phyloP scores from a whole-genome alignment of 2,888 invertebrate genomes.

The Acholoe squamosa region DNA sequence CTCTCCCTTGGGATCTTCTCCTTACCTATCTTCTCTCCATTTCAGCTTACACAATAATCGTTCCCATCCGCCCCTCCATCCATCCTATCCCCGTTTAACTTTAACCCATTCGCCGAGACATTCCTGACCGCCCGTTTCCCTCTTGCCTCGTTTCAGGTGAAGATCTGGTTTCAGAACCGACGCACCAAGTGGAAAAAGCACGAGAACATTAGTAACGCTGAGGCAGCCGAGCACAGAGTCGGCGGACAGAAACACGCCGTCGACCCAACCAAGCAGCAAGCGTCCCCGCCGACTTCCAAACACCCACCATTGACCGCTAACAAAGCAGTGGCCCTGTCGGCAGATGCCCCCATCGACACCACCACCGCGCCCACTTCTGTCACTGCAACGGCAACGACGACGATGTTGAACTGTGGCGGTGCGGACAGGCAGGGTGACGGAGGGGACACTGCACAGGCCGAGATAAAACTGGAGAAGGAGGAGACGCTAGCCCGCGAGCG shows the following conservation, averaged over 20 bases:
- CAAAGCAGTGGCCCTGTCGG: neutral
- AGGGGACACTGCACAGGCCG: neutral
- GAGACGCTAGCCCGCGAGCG: slow-evolving; percentile 27
- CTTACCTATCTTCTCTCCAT: neutral
- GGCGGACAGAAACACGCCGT: slow-evolving; percentile 76
- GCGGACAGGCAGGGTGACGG: neutral
- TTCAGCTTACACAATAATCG: neutral
- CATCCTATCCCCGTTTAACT: neutral
- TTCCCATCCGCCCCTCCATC: neutral
- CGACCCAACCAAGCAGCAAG: slow-evolving; percentile 49
- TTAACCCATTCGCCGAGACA: neutral
- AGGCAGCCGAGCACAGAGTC: slow-evolving; percentile 92
- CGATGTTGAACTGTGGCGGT: neutral
- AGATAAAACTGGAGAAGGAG: slow-evolving; percentile 27
- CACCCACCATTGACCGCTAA: neutral
- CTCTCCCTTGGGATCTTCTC: neutral
- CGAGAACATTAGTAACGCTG: slow-evolving; percentile 94
- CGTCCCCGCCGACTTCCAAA: slow-evolving; percentile 9
- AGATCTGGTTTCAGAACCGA: slow-evolving; percentile 95
- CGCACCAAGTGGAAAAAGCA: slow-evolving; percentile 94
- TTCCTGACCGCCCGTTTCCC: neutral
- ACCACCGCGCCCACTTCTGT: neutral
- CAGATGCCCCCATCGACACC: neutral
- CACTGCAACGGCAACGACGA: neutral
- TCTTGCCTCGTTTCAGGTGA: slow-evolving; percentile 87